Base-by-base conservation (phyloP, 64 coral and sea anemone genomes). In the Montipora sp. region DNA sequence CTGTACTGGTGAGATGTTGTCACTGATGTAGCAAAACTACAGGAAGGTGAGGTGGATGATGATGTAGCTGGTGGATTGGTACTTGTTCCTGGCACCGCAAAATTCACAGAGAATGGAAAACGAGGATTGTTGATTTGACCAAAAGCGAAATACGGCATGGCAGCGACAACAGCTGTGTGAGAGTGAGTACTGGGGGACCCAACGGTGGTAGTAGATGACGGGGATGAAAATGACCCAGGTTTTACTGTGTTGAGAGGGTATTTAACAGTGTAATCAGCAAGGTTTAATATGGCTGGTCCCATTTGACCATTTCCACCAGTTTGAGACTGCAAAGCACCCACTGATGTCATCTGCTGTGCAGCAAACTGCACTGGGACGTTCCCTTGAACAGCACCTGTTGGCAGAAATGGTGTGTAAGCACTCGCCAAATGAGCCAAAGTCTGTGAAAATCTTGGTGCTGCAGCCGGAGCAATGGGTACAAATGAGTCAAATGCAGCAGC, bases 341-440 rank as follows among this genome's bases (percentile, higher is more conserved):
- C 91, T 48, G 94, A 89, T 78, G 94, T 77, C 95, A 98, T 94
- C 16, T 63, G 66, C 65, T 91, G 92, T 18, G 94, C 94, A 7
- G 95, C 90, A 77, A 98, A 86, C 77, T 98, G 95, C 24, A 98
- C 47, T 20, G 89, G 95, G 12, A 87, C 88, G 36, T 77, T 81
- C 18, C 75, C 74, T 44, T 77, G 91, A 36, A 72, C 88, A 61
- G 81, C 24, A 27, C 89, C 89, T n/a, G 67, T 83, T 15, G 88
- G 73, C 13, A 84, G 67, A 88, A 94, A 98, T 24, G 92, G 92
- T 27, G 94, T 92, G 88, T 98, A 98, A 13, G 95, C 95, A 92
- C 93, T 98, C 48, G 95, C 95, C 80, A 98, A 79, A 77, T 98
- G 95, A 77, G 95, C 95, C 58, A 97, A 69, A 4, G 95, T 97